Evolutionary conservation across 2,888 invertebrate species (phyloP).

Genomic region (Chymomyza fuscimana): DNA sequence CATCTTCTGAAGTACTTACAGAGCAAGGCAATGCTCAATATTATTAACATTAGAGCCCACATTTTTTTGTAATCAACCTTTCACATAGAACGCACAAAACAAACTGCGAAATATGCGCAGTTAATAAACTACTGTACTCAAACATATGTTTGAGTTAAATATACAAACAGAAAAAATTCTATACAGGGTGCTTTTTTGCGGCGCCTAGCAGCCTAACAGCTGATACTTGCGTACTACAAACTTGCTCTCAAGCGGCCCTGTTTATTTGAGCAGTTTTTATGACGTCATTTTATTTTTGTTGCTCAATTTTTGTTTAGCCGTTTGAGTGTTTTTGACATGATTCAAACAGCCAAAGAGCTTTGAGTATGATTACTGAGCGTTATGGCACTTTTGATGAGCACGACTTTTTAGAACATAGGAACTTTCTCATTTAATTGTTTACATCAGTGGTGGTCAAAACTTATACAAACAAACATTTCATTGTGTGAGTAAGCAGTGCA

Average conservation of each 20-base stretch:
- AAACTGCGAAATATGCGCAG: background rate
- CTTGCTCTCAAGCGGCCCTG: too few species aligned
- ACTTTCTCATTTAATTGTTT: too few species aligned
- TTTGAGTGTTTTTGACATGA: background rate
- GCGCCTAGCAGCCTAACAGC: background rate
- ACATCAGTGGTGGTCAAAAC: too few species aligned
- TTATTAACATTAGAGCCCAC: slow-evolving; percentile 47
- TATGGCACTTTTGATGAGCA: too few species aligned
- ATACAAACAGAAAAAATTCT: background rate
- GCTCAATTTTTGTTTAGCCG: background rate
- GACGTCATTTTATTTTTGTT: background rate
- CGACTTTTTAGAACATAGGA: too few species aligned
- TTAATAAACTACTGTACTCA: background rate
- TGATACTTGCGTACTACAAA: background rate
- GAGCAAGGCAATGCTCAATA: slow-evolving; percentile 27
- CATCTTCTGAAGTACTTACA: slow-evolving; percentile 41
- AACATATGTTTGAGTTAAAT: background rate
- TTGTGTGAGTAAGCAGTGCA: too few species aligned
- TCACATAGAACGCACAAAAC: background rate
- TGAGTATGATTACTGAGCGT: background rate
- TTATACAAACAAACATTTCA: too few species aligned
- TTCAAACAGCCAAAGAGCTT: background rate
- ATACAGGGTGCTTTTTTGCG: background rate
- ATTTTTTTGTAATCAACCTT: slow-evolving; percentile 31
- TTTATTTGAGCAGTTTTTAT: background rate